Percentiles rank a stretch among this genome's conserved stretches.
Evolutionary conservation across 2,113 vertebrate genomes (phyloP).

Genomic region (Phaethon lepturus): DNA sequence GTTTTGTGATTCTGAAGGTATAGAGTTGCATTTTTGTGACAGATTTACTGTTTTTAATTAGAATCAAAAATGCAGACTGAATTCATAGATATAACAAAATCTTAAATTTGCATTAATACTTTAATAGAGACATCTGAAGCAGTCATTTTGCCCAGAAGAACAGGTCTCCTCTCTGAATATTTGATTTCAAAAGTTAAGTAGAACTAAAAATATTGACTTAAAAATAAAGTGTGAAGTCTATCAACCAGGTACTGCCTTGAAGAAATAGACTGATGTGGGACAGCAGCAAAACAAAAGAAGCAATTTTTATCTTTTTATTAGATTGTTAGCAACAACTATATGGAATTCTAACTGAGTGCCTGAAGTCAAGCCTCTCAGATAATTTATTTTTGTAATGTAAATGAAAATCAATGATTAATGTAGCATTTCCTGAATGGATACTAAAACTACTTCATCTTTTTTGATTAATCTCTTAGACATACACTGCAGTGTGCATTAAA

Average conservation of each 20-base stretch:
- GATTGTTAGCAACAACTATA: background rate
- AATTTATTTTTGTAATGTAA: conserved; percentile 15
- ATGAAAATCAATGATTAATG: conserved; percentile 13
- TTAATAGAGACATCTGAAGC: background rate
- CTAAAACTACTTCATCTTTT: background rate
- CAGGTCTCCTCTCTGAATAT: background rate
- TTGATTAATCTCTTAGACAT: background rate
- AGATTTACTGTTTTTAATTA: conserved; percentile 37
- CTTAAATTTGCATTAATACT: background rate
- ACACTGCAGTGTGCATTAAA: background rate
- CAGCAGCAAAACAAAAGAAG: background rate
- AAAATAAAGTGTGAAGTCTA: background rate
- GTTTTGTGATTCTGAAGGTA: background rate
- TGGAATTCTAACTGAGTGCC: background rate
- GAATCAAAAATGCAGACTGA: background rate
- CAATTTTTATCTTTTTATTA: background rate
- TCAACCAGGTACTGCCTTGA: background rate
- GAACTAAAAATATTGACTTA: conserved; percentile 3
- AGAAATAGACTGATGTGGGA: background rate
- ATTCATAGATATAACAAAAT: background rate
- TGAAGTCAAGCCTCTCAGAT: background rate
- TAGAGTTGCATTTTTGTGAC: background rate
- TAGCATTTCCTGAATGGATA: background rate
- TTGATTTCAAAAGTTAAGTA: background rate
- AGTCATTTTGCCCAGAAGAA: background rate